These are phyloP conservation scores for Cydia amplana DNA, from an alignment of 1,140 invertebrate species.

Conservation along the genomic window DNA sequence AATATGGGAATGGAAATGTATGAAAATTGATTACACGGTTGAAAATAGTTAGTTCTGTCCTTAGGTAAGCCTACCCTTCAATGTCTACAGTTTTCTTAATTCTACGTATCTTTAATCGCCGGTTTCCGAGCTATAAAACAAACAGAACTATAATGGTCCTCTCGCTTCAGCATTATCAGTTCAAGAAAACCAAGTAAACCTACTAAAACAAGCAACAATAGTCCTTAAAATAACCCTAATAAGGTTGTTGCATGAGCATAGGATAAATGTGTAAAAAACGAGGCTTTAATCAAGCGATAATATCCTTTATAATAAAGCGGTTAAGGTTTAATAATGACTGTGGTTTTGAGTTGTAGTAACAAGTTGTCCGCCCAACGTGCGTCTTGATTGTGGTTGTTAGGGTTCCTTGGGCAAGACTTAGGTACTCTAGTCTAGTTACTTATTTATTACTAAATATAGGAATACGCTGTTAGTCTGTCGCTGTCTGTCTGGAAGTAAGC, in stretches of 20 bases:
- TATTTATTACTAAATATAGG: neutral
- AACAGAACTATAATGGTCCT: slow-evolving; percentile 25
- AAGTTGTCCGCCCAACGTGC: slow-evolving; percentile 7
- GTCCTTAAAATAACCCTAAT: neutral
- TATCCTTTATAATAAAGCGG: neutral
- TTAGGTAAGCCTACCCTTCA: too few species aligned
- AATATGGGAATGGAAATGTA: too few species aligned
- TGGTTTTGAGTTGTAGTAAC: slow-evolving; percentile 4
- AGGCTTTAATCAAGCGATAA: neutral
- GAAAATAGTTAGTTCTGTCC: too few species aligned
- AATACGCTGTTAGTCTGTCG: too few species aligned
- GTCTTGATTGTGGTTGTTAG: slow-evolving; percentile 13
- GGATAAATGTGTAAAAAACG: neutral
- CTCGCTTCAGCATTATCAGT: slow-evolving; percentile 15
- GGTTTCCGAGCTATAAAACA: slow-evolving; percentile 23
- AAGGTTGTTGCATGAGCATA: neutral
- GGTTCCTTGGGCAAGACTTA: neutral
- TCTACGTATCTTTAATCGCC: slow-evolving; percentile 9
- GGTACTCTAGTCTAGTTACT: neutral
- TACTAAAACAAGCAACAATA: neutral
- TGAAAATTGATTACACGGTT: too few species aligned
- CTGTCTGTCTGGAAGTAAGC: too few species aligned
- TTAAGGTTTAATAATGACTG: neutral
- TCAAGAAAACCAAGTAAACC: neutral
- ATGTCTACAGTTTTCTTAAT: neutral